Conservation (phyloP, 2,888 invertebrate species). For the Caenorhabditis uteleia region DNA sequence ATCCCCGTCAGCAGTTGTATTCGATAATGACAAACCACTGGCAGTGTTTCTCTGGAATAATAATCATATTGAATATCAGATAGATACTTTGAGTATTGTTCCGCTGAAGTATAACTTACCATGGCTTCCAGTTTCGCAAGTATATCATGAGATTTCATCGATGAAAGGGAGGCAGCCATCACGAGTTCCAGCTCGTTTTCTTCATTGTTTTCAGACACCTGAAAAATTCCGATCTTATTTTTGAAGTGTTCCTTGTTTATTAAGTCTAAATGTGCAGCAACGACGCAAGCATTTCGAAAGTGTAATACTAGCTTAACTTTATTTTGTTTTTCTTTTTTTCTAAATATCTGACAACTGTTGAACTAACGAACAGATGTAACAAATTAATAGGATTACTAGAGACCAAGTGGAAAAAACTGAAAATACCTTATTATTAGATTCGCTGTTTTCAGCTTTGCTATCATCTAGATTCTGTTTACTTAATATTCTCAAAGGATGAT, state of each 20-base stretch:
- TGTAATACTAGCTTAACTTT: no score
- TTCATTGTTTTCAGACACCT: not conserved
- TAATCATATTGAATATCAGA: not conserved
- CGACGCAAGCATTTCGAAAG: no score
- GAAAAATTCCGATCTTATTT: not conserved
- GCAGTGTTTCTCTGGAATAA: constrained; percentile 7
- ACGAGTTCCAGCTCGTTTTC: constrained; percentile 76
- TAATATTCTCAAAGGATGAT: constrained; percentile 48
- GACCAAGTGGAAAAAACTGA: no score
- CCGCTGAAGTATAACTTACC: constrained; percentile 3
- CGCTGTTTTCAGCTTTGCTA: no score
- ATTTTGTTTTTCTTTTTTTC: no score
- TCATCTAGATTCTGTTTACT: constrained; percentile 44
- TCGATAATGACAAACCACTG: not conserved
- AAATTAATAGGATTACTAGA: no score
- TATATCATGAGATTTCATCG: constrained; percentile 62
- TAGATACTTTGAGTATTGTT: not conserved
- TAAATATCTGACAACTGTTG: no score
- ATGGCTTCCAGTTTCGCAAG: constrained; percentile 52
- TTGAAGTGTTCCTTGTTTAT: no score
- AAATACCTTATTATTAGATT: no score
- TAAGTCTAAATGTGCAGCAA: no score
- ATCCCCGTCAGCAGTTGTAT: constrained; percentile 32
- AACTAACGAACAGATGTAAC: no score
- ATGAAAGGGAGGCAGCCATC: constrained; percentile 64